Percentiles rank a stretch among this genome's conserved stretches.
phyloP scores from a whole-genome alignment of 2,888 invertebrate genomes.

The Priapulus caudatus region DNA sequence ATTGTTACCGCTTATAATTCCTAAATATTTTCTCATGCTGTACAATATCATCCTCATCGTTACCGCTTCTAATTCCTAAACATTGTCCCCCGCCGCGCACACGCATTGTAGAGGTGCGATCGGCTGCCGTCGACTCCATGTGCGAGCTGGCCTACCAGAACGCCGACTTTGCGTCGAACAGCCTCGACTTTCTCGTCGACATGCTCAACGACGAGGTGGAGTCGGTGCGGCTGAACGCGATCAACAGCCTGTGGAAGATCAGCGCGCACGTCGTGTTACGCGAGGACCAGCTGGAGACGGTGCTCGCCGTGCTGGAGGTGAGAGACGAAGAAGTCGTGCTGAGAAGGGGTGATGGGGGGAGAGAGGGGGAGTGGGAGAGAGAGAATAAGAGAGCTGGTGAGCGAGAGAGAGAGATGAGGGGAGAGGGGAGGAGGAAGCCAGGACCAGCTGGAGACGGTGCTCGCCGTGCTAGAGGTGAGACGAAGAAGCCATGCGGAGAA shows the following conservation, averaged over 20 bases:
- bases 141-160: slow-evolving; percentile 74
- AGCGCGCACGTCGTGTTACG: slow-evolving; percentile 73
- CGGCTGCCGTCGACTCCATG: slow-evolving; percentile 83
- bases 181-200: slow-evolving; percentile 85
- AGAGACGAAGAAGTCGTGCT: too few relatives aligned
- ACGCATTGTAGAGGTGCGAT: slow-evolving; percentile 73
- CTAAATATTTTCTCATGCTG: too few relatives aligned
- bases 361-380: too few relatives aligned
- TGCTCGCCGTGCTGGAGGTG: slow-evolving; percentile 81
- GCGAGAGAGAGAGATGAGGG: too few relatives aligned
- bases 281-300: slow-evolving; percentile 91
- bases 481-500: too few relatives aligned
- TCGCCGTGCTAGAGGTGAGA: slow-evolving; percentile 79
- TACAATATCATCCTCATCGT: too few relatives aligned
- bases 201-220: slow-evolving; percentile 99
- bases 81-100: too few relatives aligned
- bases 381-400: too few relatives aligned
- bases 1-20: too few relatives aligned
- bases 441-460: slow-evolving; percentile 89
- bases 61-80: too few relatives aligned
- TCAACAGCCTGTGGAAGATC: slow-evolving; percentile 79
- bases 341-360: too few relatives aligned
- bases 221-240: slow-evolving; percentile 83
- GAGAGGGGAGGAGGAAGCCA: too few relatives aligned
- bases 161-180: slow-evolving; percentile 55